phyloP scores from a whole-genome alignment of 2,888 invertebrate genomes.

The Andrena bicolor region DNA sequence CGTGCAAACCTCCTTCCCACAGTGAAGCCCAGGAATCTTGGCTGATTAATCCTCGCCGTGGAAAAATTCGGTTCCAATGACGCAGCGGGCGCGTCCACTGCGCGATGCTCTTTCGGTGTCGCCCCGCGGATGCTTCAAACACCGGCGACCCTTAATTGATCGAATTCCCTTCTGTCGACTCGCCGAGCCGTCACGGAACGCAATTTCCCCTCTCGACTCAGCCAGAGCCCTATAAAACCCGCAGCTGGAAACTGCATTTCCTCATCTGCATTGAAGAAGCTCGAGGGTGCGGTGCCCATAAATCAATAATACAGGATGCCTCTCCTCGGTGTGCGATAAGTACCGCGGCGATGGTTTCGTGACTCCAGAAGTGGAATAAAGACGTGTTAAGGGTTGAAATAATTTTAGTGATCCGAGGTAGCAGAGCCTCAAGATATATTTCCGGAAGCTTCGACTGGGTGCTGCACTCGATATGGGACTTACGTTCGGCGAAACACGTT shows the following conservation, averaged over 20 bases:
- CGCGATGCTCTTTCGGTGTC: background rate
- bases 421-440: no score
- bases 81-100: background rate
- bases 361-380: background rate
- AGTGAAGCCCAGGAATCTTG: background rate
- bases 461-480: background rate
- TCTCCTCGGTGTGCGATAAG: slow-evolving; percentile 21
- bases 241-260: slow-evolving; percentile 38
- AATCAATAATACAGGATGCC: slow-evolving; percentile 39
- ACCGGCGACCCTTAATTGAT: slow-evolving; percentile 28
- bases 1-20: slow-evolving; percentile 13
- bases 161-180: slow-evolving; percentile 39
- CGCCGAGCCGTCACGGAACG: slow-evolving; percentile 44
- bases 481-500: background rate
- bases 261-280: slow-evolving; percentile 46
- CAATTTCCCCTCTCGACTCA: slow-evolving; percentile 31
- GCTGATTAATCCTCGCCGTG: background rate
- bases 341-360: background rate
- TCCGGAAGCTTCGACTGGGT: no score
- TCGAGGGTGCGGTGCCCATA: slow-evolving; percentile 12
- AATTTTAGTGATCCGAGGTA: no score
- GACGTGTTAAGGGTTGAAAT: background rate
- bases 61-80: background rate
- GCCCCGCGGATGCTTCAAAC: background rate
- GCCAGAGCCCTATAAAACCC: slow-evolving; percentile 25